phyloP scores from a whole-genome alignment of 2,888 invertebrate genomes.

The Cephus pulcher region DNA sequence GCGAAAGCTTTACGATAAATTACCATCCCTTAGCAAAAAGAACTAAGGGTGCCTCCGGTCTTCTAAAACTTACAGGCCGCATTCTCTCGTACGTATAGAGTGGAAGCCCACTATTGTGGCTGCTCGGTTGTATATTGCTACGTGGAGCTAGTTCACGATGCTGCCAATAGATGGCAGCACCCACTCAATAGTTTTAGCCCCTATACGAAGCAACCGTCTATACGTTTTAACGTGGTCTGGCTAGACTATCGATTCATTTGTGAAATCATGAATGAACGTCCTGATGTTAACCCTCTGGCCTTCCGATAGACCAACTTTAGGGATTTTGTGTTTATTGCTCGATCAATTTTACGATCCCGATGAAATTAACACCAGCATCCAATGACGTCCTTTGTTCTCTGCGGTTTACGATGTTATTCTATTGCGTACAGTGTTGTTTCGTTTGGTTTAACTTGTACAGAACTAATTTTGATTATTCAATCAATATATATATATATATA shows the following conservation, averaged over 20 bases:
- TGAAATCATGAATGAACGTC: constrained; percentile 50
- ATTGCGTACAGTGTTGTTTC: not conserved
- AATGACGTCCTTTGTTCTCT: not conserved
- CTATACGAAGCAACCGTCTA: not conserved
- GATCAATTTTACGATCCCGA: not conserved
- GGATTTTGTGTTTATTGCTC: not conserved
- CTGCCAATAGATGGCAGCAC: not conserved
- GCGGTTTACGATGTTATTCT: not conserved
- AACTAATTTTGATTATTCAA: not conserved
- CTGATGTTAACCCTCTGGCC: not conserved
- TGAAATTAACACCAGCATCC: not conserved
- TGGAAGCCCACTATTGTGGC: not conserved
- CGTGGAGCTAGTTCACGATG: not conserved
- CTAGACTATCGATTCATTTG: constrained; percentile 39
- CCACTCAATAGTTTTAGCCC: not conserved
- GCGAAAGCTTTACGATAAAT: not conserved
- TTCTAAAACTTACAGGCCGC: not conserved
- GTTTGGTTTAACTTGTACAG: not conserved
- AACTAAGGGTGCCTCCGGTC: not conserved
- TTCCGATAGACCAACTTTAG: not conserved
- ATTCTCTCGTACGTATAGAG: not conserved
- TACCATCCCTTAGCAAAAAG: not conserved
- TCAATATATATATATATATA: not conserved
- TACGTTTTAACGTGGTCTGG: not conserved
- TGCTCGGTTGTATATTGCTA: not conserved